phyloP scores from a whole-genome alignment of 2,113 vertebrate species.

The Protobothrops mucrosquamatus region DNA sequence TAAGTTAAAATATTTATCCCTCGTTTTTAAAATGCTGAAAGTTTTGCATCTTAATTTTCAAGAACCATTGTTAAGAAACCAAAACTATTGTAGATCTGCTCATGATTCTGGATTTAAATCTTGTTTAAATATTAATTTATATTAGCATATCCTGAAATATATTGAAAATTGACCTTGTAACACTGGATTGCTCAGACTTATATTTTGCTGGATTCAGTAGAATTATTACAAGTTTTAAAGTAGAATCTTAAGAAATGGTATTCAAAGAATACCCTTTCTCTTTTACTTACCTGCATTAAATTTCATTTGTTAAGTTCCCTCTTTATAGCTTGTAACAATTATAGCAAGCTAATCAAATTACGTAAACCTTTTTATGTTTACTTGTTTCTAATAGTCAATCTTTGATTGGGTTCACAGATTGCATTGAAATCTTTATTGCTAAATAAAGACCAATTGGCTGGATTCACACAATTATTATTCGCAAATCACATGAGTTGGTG shows the following conservation, averaged over 20 bases:
- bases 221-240: not conserved
- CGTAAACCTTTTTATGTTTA: not conserved
- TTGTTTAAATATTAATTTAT: not conserved
- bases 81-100: not conserved
- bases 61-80: not conserved
- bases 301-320: not conserved
- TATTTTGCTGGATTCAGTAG: not conserved
- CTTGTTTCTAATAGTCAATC: not conserved
- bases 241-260: not conserved
- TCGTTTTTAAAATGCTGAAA: not conserved
- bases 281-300: not conserved
- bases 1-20: not conserved
- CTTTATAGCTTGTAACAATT: not conserved
- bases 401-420: not conserved
- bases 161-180: not conserved
- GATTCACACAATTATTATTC: not conserved
- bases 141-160: not conserved
- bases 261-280: not conserved
- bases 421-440: not conserved
- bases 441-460: not conserved
- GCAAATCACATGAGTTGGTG: not conserved
- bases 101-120: not conserved
- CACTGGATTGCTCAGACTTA: not conserved
- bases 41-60: not conserved
- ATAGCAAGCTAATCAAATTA: not conserved